Evolutionary conservation across 2,797 vertebrate genomes (phyloP), one percentile per base, ranked within the genome.

Genomic region (Bovichtus diacanthus): DNA sequence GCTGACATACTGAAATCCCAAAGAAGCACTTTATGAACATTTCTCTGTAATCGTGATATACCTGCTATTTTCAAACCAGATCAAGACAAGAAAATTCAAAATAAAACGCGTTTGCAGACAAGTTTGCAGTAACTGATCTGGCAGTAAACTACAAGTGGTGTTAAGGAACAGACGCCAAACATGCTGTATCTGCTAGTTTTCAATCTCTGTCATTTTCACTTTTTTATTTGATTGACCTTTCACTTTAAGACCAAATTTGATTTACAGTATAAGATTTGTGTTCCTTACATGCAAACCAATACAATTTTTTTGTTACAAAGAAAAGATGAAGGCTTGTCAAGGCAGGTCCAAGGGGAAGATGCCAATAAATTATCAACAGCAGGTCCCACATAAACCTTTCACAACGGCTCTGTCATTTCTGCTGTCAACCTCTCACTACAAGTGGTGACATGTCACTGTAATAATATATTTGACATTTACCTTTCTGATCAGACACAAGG

Each of bases 341-440:
- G 61, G 60, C 21, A 65, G 1, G 54, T 29, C 39, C 13, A 27
- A 16, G 12, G 34, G 65, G 9, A 70, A 49, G 6, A 59, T 19
- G n/a, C n/a, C 59, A 49, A 75, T 18, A 13, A 56, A 76, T 15
- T 16, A 56, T 55, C 55, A 27, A 54, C 11, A 10, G 19, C 21
- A 63, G n/a, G 16, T 36, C 15, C 38, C n/a, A 36, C 38, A 44
- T 27, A 44, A 43, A 1, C 21, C 10, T 5, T 6, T 34, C 31
- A 7, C 31, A 36, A 12, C 29, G 6, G 31, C 54, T 21, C 54
- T 31, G 27, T 36, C 5, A 11, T 51, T 11, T 44, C 18, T 23
- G 19, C 38, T 21, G 51, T 46, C 29, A 46, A 69, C 29, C 16
- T n/a, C 31, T 41, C 68, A 18, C 18, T 8, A 34, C 39, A 19